Base-by-base conservation (phyloP, 2,113 vertebrate species). In the Pedionomus torquatus region DNA sequence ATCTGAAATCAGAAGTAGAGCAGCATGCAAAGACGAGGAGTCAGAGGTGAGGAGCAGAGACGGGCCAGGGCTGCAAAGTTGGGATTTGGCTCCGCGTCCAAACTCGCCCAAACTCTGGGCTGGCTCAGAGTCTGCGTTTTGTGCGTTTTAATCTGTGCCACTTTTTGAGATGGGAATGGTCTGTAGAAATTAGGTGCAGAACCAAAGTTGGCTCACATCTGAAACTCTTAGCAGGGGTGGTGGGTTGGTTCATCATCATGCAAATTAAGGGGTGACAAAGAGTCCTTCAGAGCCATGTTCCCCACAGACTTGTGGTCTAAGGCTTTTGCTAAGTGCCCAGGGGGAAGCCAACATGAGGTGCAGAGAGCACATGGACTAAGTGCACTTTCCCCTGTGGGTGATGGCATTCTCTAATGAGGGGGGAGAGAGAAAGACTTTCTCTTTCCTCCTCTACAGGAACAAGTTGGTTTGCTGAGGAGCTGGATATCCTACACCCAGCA, bases 331-430 rank as follows among this genome's bases (percentile, higher is more conserved):
- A 82, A 48, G 80, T 80, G 79, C 93, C 87, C 5, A 3, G 15
- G 33, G 1, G 41, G 68, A 76, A 90, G 82, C 58, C 78, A 68
- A 63, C 11, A 30, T 7, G 51, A 84, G 23, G 57, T 70, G 76
- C 65, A 39, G 80, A 79, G 61, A 89, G 41, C 1, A 3, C 77
- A 65, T 87, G 85, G 64, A 88, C 82, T 79, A 95, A 94, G 96
- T 97, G 95, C 96, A 80, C 83, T 87, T 96, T 76, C 95, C 77
- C 44, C 74, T 77, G 44, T 12, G 58, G 48, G n/a, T 14, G 10
- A 64, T 0, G 2, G 24, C 10, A 4, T 87, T 91, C 30, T 82
- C 9, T 63, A 55, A 2, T 0, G 4, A 66, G 46, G 3, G 31
- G 63, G 69, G 74, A 85, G 35, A 39, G 41, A 26, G 16, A 44